These are phyloP conservation scores for Adineta ricciae DNA, from an alignment of 2,888 invertebrate species.

Conservation along the genomic window DNA sequence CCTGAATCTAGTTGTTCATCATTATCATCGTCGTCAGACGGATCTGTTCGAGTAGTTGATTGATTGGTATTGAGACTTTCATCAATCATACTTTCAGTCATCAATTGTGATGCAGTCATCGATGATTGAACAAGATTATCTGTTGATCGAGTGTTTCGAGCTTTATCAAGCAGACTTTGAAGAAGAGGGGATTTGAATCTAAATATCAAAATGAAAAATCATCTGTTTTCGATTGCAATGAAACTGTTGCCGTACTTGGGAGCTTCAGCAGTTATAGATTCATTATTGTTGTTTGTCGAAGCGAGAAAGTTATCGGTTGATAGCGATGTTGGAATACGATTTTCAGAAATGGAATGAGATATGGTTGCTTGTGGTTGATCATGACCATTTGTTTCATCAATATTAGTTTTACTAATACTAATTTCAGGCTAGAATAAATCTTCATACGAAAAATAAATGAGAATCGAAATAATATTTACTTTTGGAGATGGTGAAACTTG, in stretches of 20 bases:
- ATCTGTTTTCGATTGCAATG: neutral
- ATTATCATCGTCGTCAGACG: neutral
- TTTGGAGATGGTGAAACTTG: neutral
- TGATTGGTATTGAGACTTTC: neutral
- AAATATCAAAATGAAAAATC: neutral
- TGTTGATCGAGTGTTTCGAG: neutral
- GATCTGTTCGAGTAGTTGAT: neutral
- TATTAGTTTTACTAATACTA: neutral
- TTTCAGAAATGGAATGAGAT: constrained; percentile 13
- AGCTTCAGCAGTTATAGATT: neutral
- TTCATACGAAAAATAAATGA: too few species aligned
- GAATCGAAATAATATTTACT: neutral
- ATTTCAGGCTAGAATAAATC: neutral
- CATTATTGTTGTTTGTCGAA: neutral
- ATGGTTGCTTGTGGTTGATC: neutral
- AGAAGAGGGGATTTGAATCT: constrained; percentile 17
- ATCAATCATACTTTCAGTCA: neutral
- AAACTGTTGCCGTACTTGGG: neutral
- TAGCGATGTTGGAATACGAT: neutral
- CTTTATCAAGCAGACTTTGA: neutral
- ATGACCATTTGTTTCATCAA: neutral
- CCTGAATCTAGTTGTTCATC: neutral
- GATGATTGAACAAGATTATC: neutral
- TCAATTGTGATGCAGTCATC: neutral
- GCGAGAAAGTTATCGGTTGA: neutral